Evolutionary conservation across 2,113 vertebrate genomes (phyloP), one percentile per base, ranked within the genome.

Genomic region (Pituophis catenifer): DNA sequence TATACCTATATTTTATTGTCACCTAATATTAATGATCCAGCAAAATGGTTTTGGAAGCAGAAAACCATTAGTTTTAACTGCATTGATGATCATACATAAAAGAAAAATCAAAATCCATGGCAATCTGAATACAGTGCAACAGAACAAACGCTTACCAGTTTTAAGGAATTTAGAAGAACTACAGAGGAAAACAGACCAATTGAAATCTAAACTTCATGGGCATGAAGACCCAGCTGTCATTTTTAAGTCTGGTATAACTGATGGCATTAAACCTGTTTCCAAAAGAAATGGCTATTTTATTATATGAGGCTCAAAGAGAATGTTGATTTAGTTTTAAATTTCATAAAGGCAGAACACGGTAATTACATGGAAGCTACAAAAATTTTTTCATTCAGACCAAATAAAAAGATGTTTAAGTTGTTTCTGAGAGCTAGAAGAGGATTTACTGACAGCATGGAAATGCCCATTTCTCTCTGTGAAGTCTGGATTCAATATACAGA

Each of bases 31-130:
- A 53, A 52, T 86, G 70, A 86, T 24, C 9, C 55, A 58, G 21
- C 24, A 85, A 91, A 58, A 91, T 33, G 57, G 5, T 33, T 92
- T 92, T 48, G 62, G 29, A 57, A 57, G 29, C 65, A 55, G 33
- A 38, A n/a, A 29, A 62, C 11, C 21, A 1, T 44, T 62, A 11
- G 17, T 52, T 92, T 52, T 29, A 17, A 96, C 94, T 96, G 90
- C 96, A 95, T 96, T 94, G 96, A 93, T 96, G 86, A 95, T 95
- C 95, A 96, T 94, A 94, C 94, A 94, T 10, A 92, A 96, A 93
- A 96, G 94, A 95, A 93, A 89, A 75, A 93, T 94, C 0, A 0
- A 86, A n/a, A 3, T 6, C 57, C n/a, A n/a, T 33, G 44, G 12
- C n/a, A 70, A 13, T 75, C 58, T 44, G n/a, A 88, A 75, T 15